phyloP scores from a whole-genome alignment of 2,888 invertebrate species.

The Tachina grossa region DNA sequence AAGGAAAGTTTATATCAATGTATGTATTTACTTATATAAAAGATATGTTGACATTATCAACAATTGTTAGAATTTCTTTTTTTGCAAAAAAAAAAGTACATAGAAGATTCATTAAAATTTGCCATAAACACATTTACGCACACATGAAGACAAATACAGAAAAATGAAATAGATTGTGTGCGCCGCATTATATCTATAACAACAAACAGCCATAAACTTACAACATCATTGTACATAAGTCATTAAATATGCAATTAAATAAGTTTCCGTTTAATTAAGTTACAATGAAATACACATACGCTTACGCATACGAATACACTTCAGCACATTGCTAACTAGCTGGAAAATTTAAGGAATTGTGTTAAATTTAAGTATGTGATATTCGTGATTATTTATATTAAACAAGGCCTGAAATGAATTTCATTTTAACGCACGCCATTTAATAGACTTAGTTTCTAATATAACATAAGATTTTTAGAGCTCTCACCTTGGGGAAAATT shows the following conservation, averaged over 20 bases:
- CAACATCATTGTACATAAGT: slow-evolving; percentile 72
- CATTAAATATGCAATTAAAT: slow-evolving; percentile 82
- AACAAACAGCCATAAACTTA: slow-evolving; percentile 45
- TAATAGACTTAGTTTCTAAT: too few relatives aligned
- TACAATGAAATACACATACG: slow-evolving; percentile 7
- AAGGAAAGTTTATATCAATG: slow-evolving; percentile 34
- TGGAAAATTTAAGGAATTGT: neutral
- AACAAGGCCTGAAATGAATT: too few relatives aligned
- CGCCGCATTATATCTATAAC: slow-evolving; percentile 5
- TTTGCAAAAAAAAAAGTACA: slow-evolving; percentile 14
- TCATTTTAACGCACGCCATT: neutral
- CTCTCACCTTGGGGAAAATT: neutral
- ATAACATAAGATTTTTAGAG: too few relatives aligned
- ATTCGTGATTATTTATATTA: too few relatives aligned
- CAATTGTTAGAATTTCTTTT: slow-evolving; percentile 62
- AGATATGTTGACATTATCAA: slow-evolving; percentile 65
- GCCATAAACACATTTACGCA: slow-evolving; percentile 12
- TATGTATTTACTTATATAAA: slow-evolving; percentile 14
- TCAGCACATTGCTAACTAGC: neutral
- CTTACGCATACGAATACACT: neutral
- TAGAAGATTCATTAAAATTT: slow-evolving; percentile 28
- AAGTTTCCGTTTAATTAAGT: slow-evolving; percentile 82
- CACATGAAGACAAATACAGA: neutral
- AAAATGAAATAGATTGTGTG: slow-evolving; percentile 39
- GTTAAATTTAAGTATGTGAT: neutral